phyloP scores from a whole-genome alignment of 2,113 vertebrate genomes.

The Chaetura pelagica region DNA sequence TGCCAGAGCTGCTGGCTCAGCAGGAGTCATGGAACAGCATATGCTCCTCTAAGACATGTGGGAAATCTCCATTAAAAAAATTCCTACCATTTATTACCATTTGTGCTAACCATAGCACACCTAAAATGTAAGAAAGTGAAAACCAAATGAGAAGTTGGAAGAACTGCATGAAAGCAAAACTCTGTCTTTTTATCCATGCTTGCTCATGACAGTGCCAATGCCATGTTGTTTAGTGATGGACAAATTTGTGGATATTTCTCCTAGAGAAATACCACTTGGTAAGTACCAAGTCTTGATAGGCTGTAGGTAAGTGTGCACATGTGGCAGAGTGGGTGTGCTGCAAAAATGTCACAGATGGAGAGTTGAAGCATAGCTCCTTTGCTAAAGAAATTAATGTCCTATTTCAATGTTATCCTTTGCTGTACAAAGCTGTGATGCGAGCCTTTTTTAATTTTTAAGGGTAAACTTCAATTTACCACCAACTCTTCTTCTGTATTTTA shows the following conservation, averaged over 20 bases:
- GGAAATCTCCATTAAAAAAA: not conserved
- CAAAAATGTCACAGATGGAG: not conserved
- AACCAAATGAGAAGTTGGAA: not conserved
- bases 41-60: not conserved
- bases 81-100: not conserved
- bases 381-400: not conserved
- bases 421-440: not conserved
- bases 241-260: not conserved
- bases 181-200: not conserved
- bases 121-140: not conserved
- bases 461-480: conserved; percentile 18
- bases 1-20: not conserved
- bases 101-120: not conserved
- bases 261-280: not conserved
- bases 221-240: fast-evolving
- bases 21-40: not conserved
- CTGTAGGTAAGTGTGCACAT: not conserved
- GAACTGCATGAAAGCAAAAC: not conserved
- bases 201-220: not conserved
- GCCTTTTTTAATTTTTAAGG: not conserved
- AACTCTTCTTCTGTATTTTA: not conserved
- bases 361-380: not conserved
- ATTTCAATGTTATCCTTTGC: not conserved
- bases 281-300: not conserved
- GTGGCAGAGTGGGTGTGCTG: not conserved